Conservation (phyloP, 2,113 vertebrate species). For the Brachypodius melanocephalos region DNA sequence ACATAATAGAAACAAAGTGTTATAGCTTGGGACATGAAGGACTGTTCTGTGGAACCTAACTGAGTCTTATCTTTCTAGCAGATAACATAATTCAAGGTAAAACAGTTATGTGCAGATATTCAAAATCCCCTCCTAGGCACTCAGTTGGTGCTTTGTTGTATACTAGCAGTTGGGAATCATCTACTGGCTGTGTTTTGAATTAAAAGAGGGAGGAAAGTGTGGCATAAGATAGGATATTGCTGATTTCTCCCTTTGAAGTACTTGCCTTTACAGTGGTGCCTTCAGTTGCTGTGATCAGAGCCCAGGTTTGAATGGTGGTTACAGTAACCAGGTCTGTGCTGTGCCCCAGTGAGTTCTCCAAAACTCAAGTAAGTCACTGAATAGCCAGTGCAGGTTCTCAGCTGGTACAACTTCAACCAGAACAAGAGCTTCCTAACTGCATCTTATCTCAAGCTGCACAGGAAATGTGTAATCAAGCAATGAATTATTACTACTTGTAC, state of each 20-base stretch:
- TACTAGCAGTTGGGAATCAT: background rate
- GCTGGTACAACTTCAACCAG: background rate
- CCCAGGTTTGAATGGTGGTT: background rate
- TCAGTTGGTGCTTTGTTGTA: background rate
- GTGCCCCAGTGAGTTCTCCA: background rate
- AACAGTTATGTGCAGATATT: background rate
- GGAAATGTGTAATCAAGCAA: background rate
- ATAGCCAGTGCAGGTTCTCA: background rate
- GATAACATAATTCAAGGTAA: background rate
- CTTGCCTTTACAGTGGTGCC: constrained; percentile 41
- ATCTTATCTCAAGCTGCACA: background rate
- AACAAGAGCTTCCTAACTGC: background rate
- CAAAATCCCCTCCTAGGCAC: background rate
- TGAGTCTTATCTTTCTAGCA: background rate
- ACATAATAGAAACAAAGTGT: background rate
- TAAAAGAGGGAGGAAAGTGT: background rate
- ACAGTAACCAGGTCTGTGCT: background rate
- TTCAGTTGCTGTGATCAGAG: background rate
- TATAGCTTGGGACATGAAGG: background rate
- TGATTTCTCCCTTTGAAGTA: background rate
- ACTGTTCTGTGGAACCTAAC: background rate
- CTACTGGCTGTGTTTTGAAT: background rate
- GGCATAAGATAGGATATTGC: background rate
- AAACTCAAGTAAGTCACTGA: background rate
- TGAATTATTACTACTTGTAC: background rate